Base-by-base conservation (phyloP, 2,797 vertebrate genomes). In the Artibeus jamaicensis region DNA sequence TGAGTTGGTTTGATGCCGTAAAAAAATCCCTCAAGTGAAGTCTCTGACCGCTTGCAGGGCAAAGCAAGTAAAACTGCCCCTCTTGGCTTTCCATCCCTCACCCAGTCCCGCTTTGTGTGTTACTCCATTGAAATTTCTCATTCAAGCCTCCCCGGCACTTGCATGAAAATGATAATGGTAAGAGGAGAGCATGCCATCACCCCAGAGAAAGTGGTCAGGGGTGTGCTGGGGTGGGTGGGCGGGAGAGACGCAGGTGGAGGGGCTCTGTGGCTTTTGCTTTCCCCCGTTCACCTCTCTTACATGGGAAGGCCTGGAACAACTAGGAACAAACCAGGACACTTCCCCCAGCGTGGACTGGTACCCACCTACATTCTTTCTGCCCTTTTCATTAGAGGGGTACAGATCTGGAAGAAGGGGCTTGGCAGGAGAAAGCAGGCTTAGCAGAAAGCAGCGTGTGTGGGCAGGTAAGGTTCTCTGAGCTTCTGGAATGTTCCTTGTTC, bases 1-100 rank as follows among this genome's bases (percentile, higher is more conserved):
- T 0, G 6, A 62, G 44, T 11, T 81, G 53, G 5, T 26, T 34
- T 0, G 6, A 62, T 9, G 3, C 2, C 19, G 24, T 3, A 34
- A 79, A 86, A 83, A 39, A 59, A 2, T 10, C 9, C 15, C 0
- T 9, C 3, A 9, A 39, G 10, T 42, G 77, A 85, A 34, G 29
- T 73, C 48, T 92, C 22, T 93, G 48, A 48, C 19, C 3, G 48
- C 24, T 9, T 2, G 44, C 22, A 42, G 65, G 21, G 32, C 15
- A 55, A 68, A 86, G 19, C 22, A 26, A 8, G 39, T 29, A n/a
- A 32, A 22, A 68, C 22, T 24, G 5, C 4, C 9, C 2, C 12
- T 39, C 22, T 70, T n/a, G 46, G 8, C 68, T 78, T 67, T 78
- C 62, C 6, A 22, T 15, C 1, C 5, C 15, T 53, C 12, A 5